A percentile compares a stretch with the other conserved stretches of the same genome.
These are phyloP conservation scores for Brachyrhaphis roseni DNA, from an alignment of 2,797 vertebrate species.

Conservation along the genomic window DNA sequence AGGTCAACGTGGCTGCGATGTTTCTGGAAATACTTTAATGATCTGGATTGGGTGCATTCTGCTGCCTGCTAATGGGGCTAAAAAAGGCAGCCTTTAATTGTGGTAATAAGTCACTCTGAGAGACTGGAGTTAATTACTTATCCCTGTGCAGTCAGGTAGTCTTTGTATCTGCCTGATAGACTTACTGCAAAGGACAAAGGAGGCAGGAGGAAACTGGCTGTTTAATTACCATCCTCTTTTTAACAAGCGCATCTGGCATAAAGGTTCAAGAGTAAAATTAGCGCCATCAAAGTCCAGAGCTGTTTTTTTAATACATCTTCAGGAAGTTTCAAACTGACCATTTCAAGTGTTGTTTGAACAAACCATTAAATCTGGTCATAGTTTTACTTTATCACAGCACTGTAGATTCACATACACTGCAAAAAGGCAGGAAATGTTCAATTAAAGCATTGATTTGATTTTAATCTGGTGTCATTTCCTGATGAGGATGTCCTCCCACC, in stretches of 20 bases:
- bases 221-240: constrained; percentile 25
- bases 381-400: background rate
- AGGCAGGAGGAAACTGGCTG: constrained; percentile 24
- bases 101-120: constrained; percentile 63
- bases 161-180: constrained; percentile 14
- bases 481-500: background rate
- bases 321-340: constrained; percentile 12
- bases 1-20: constrained; percentile 8
- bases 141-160: constrained; percentile 33
- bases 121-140: constrained; percentile 55
- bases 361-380: background rate
- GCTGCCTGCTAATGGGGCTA: constrained; percentile 46
- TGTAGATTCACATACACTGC: background rate
- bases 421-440: background rate
- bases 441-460: constrained; percentile 4
- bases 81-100: constrained; percentile 56
- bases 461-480: background rate
- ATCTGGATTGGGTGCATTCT: constrained; percentile 24
- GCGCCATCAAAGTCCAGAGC: background rate
- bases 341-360: constrained; percentile 9
- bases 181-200: constrained; percentile 38
- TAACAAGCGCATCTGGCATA: constrained; percentile 18
- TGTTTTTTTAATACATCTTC: background rate
- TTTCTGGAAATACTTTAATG: constrained; percentile 47
- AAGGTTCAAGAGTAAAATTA: constrained; percentile 17